Base-by-base conservation (phyloP, 2,113 vertebrate genomes). In the Ammospiza nelsoni region DNA sequence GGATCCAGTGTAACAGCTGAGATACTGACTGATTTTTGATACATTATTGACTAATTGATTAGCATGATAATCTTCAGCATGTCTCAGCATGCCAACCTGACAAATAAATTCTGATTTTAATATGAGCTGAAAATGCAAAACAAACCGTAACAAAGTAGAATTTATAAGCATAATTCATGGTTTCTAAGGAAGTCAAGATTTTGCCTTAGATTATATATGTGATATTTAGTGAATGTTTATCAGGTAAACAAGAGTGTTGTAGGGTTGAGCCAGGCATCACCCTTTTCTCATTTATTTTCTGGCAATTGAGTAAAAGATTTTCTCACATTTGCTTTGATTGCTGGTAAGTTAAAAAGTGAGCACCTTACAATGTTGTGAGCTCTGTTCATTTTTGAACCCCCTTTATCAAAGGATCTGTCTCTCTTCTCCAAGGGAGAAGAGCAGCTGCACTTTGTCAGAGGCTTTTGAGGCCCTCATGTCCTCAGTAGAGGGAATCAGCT, bases 321-420 rank as follows among this genome's bases (percentile, higher is more conserved):
- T 54, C 9, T 29, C 3, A 2, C 7, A 37, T 33, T 81, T 52
- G 9, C 27, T 65, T 69, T 46, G 57, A 15, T 15, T 66, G 27
- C 65, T 78, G 8, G 12, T n/a, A 51, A 35, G 31, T 84, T 90
- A 41, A 61, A 87, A 84, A 57, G 6, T 14, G 17, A 62, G 21
- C 6, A 3, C 17, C 33, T 73, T 68, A 18, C 11, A 19, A 12
- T 44, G 14, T 46, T 86, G 33, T 0, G 0, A 65, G 41, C 11
- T 80, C 33, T 10, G 6, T 79, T 88, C 24, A 4, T 76, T 73
- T 21, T 46, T 48, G 15, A 62, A 44, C 15, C 71, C 90, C n/a
- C 7, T 67, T 39, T 83, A 22, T 49, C 27, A 37, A 76, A 52
- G 24, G 31, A 68, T 37, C 29, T 72, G 37, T 48, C 35, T 49